A percentile compares a stretch with the other conserved stretches of the same genome.
These are phyloP conservation scores for Liasis olivaceus DNA, from an alignment of 2,797 vertebrate genomes.

Conservation along the genomic window DNA sequence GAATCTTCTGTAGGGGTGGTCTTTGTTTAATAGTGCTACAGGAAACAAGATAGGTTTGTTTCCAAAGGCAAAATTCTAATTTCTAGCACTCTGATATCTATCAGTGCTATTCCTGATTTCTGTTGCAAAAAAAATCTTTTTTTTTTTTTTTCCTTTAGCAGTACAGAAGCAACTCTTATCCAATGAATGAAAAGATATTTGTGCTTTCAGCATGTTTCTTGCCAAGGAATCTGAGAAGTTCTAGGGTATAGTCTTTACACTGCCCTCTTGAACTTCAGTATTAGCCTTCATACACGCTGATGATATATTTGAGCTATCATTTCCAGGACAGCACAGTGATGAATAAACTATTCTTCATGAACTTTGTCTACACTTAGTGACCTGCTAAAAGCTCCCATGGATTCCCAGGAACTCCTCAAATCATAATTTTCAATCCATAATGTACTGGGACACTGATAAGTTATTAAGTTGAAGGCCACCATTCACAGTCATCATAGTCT, in stretches of 20 bases:
- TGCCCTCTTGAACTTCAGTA: not conserved
- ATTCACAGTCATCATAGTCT: not conserved
- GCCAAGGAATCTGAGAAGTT: not conserved
- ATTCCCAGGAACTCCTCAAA: not conserved
- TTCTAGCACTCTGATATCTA: not conserved
- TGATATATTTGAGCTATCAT: not conserved
- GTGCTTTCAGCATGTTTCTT: not conserved
- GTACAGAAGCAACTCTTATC: not conserved
- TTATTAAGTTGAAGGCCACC: fast-evolving
- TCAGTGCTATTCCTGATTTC: not conserved
- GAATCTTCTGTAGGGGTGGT: not conserved
- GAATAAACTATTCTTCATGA: not conserved
- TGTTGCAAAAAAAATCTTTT: not conserved
- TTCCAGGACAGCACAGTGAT: no score
- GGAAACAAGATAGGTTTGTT: not conserved
- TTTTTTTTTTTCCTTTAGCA: not conserved
- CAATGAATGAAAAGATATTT: not conserved
- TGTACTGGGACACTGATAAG: not conserved
- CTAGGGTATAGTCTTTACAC: not conserved
- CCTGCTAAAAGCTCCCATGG: not conserved
- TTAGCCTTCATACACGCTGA: not conserved
- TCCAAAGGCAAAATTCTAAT: not conserved
- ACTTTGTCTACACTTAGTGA: not conserved
- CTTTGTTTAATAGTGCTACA: not conserved
- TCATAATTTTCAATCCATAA: not conserved